These are phyloP conservation scores for Cerastoderma edule DNA, from an alignment of 2,888 invertebrate genomes.

Conservation along the genomic window DNA sequence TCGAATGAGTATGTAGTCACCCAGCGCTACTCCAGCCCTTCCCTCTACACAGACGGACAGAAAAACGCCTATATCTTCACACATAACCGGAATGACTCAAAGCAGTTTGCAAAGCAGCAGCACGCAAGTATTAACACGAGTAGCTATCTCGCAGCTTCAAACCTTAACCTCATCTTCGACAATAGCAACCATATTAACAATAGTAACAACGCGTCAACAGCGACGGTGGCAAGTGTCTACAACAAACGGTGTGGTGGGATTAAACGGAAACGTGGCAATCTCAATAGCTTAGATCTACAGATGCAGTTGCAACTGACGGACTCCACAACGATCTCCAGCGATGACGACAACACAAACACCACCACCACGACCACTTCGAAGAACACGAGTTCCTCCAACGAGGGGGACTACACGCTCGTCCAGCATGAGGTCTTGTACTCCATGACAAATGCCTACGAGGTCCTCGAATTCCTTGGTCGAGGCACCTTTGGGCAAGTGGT, in stretches of 20 bases:
- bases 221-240: constrained; percentile 81
- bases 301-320: constrained; percentile 81
- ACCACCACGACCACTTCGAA: constrained; percentile 76
- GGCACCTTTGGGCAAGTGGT: constrained; percentile 99
- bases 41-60: constrained; percentile 63
- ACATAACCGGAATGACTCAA: constrained; percentile 60
- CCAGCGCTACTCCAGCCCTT: constrained; percentile 71
- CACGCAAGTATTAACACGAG: constrained; percentile 50
- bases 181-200: constrained; percentile 21
- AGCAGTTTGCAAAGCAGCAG: constrained; percentile 47
- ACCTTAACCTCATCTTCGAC: constrained; percentile 86
- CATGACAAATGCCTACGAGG: constrained; percentile 95
- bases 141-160: constrained; percentile 87
- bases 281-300: constrained; percentile 75
- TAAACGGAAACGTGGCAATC: constrained; percentile 82
- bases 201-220: constrained; percentile 26
- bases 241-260: constrained; percentile 85
- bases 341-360: constrained; percentile 81
- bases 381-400: constrained; percentile 84
- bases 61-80: constrained; percentile 55
- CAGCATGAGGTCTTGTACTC: constrained; percentile 99
- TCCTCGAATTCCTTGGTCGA: constrained; percentile 99
- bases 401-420: constrained; percentile 99
- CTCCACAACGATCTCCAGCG: constrained; percentile 80
- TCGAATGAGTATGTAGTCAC: constrained; percentile 73